Evolutionary conservation across 2,888 invertebrate species (phyloP).

Genomic region (Rotaria sp.): DNA sequence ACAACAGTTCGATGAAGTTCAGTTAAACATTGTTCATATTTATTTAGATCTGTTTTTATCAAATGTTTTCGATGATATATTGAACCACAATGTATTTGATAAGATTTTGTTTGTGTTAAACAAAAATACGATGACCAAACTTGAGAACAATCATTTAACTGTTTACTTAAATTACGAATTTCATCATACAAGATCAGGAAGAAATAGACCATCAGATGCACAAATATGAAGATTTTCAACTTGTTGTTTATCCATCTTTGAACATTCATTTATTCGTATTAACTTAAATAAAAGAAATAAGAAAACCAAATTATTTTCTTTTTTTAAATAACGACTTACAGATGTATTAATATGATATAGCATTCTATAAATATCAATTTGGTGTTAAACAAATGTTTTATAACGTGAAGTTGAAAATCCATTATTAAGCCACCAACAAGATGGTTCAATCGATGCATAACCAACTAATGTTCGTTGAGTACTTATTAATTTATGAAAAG

Average conservation of each 20-base stretch:
- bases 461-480: background rate
- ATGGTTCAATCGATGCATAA: background rate
- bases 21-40: background rate
- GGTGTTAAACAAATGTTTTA: too few relatives aligned
- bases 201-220: background rate
- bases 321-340: too few relatives aligned
- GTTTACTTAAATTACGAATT: background rate
- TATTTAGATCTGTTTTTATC: background rate
- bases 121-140: background rate
- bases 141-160: background rate
- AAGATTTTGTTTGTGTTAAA: background rate
- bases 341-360: too few relatives aligned
- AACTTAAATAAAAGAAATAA: background rate
- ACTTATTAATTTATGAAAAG: background rate
- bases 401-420: too few relatives aligned
- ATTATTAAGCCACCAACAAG: background rate
- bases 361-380: too few relatives aligned
- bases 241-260: background rate
- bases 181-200: background rate
- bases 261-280: background rate
- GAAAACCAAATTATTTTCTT: too few relatives aligned
- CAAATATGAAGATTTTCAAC: background rate
- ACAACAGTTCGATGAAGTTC: background rate
- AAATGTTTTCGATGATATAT: background rate
- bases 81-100: background rate